phyloP scores from a whole-genome alignment of 2,113 vertebrate species.

The Lichenostomus cassidix region DNA sequence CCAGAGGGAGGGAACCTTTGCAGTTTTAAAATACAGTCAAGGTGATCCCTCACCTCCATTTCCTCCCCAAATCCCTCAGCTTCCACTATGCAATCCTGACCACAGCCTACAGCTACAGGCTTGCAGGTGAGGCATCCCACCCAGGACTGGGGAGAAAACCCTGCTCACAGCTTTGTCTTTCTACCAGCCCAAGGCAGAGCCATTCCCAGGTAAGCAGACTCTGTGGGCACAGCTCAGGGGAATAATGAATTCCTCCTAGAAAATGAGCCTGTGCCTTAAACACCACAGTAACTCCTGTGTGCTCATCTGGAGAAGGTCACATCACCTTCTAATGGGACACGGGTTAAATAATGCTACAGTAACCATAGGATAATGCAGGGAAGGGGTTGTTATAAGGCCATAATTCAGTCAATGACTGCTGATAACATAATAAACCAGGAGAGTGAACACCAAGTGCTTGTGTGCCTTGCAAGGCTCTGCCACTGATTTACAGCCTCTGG shows the following conservation, averaged over 20 bases:
- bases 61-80: background rate
- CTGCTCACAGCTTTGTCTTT: background rate
- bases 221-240: background rate
- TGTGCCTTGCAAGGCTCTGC: conserved; percentile 25
- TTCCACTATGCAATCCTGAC: background rate
- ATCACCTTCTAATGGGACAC: background rate
- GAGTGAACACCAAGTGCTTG: background rate
- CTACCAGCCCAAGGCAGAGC: background rate
- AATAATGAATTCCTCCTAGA: background rate
- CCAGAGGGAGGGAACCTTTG: background rate
- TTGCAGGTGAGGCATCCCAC: background rate
- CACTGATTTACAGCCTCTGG: conserved; percentile 36
- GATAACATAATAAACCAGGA: conserved; percentile 55
- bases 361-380: conserved; percentile 32
- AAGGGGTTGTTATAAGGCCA: conserved; percentile 25
- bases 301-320: background rate
- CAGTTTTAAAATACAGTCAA: background rate
- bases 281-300: background rate
- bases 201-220: background rate
- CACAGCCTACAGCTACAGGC: background rate
- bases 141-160: background rate
- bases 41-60: background rate
- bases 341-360: background rate
- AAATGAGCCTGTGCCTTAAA: background rate
- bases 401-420: conserved; percentile 56